Percentiles rank a stretch among this genome's conserved stretches.
phyloP scores from a whole-genome alignment of 2,797 vertebrate species.

The Xerus rutilus region DNA sequence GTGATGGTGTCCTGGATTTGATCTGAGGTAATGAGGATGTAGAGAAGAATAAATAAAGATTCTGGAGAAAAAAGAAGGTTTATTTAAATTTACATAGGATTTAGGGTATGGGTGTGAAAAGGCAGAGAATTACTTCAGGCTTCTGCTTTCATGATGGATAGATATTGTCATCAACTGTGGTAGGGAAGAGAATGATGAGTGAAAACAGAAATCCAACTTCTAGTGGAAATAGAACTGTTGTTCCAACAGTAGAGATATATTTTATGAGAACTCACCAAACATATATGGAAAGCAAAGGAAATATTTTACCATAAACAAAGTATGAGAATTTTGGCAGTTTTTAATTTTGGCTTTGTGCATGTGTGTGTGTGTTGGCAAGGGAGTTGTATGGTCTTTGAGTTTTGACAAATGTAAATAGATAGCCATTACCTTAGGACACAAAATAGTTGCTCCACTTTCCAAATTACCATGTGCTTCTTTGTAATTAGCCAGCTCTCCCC shows the following conservation, averaged over 20 bases:
- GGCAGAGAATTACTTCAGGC: not conserved
- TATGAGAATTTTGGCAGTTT: not conserved
- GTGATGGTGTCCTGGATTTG: not conserved
- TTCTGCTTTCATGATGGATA: not conserved
- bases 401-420: not conserved
- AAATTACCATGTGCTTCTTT: not conserved
- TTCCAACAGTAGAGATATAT: not conserved
- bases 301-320: not conserved
- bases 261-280: not conserved
- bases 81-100: not conserved
- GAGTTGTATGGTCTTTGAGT: not conserved
- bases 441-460: not conserved
- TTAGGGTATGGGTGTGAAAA: not conserved
- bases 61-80: not conserved
- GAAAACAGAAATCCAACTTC: not conserved
- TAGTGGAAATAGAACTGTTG: not conserved
- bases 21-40: not conserved
- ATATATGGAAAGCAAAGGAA: constrained; percentile 6
- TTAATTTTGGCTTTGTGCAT: not conserved
- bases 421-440: not conserved
- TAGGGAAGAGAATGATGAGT: not conserved
- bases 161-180: not conserved
- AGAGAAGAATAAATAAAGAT: not conserved
- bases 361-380: not conserved
- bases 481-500: not conserved